Percentiles rank a stretch among this genome's conserved stretches.
phyloP scores from a whole-genome alignment of 2,797 vertebrate species.

The Aldrovandia affinis region DNA sequence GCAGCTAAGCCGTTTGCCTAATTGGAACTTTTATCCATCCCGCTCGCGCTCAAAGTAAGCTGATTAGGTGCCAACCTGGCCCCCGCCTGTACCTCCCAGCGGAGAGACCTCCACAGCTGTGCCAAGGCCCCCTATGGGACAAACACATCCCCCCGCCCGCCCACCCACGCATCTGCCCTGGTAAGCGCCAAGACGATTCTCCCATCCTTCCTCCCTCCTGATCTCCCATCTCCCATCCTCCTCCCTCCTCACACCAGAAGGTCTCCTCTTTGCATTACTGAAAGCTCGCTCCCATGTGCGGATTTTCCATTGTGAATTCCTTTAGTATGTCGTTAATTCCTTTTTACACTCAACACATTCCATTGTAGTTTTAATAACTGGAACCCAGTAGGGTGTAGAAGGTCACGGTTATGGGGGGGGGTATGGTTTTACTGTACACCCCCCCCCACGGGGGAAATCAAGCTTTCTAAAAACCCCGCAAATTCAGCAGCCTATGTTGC shows the following conservation, averaged over 20 bases:
- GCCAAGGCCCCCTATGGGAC: neutral
- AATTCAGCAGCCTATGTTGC: neutral
- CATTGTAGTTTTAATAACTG: neutral
- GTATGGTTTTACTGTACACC: neutral
- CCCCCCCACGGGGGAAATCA: neutral
- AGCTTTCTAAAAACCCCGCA: neutral
- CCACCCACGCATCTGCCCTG: neutral
- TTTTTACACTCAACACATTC: too few relatives aligned
- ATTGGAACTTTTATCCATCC: conserved; percentile 10
- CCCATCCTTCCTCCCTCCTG: too few relatives aligned
- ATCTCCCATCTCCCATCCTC: too few relatives aligned
- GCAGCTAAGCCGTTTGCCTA: neutral
- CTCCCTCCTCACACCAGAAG: too few relatives aligned
- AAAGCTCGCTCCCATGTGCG: too few relatives aligned
- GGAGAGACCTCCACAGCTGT: too few relatives aligned
- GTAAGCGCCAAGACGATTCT: neutral
- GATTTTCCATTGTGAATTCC: too few relatives aligned
- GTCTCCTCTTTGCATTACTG: neutral
- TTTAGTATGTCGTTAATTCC: neutral
- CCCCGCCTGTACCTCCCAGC: neutral
- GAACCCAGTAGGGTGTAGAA: neutral
- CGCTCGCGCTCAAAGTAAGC: neutral
- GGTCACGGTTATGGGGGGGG: neutral
- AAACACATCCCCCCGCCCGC: neutral
- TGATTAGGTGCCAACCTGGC: neutral